Conservation (phyloP, 2,113 vertebrate genomes). For the Aphyosemion australe region DNA sequence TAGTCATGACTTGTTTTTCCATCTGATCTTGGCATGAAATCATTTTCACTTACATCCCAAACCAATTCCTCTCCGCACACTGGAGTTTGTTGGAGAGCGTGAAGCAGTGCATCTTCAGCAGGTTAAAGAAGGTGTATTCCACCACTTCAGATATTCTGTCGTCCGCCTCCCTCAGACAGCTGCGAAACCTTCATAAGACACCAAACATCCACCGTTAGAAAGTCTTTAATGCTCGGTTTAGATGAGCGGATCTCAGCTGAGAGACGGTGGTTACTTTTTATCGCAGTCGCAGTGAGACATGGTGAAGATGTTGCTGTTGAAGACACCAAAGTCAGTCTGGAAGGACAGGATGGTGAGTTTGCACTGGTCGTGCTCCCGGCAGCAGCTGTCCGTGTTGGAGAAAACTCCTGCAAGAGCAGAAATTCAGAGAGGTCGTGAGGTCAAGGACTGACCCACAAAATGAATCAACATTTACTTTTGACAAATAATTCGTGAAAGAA, state of each 20-base stretch:
- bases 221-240: neutral
- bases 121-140: constrained; percentile 85
- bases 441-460: too few relatives aligned
- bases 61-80: constrained; percentile 80
- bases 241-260: neutral
- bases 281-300: constrained; percentile 92
- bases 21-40: neutral
- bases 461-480: too few relatives aligned
- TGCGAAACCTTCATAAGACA: constrained; percentile 78
- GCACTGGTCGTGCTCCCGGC: constrained; percentile 88
- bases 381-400: constrained; percentile 84
- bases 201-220: neutral
- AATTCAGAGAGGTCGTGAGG: neutral
- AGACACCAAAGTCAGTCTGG: constrained; percentile 82
- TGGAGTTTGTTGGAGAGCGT: constrained; percentile 78
- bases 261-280: constrained; percentile 71
- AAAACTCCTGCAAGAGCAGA: constrained; percentile 80
- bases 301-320: constrained; percentile 88
- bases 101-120: constrained; percentile 88
- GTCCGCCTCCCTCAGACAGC: constrained; percentile 77
- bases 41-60: constrained; percentile 71
- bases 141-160: constrained; percentile 83
- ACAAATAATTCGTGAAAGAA: too few relatives aligned
- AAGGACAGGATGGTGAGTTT: constrained; percentile 82
- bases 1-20: too few relatives aligned